A percentile compares a stretch with the other conserved stretches of the same genome.
These are phyloP conservation scores for Ataeniobius toweri DNA, from an alignment of 2,797 vertebrate genomes.

Conservation along the genomic window DNA sequence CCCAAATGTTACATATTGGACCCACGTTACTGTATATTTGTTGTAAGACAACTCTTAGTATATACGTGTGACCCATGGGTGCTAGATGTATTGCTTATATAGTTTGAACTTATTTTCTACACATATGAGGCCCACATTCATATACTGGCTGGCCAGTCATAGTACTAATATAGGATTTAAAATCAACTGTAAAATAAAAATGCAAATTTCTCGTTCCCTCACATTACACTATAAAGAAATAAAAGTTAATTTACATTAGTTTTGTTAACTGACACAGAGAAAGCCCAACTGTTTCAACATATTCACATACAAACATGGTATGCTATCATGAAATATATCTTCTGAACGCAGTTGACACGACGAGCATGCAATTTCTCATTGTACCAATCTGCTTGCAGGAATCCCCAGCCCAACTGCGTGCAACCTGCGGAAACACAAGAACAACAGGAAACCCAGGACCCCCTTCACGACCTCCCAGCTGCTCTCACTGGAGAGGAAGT, in stretches of 20 bases:
- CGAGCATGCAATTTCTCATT: not conserved
- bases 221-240: not conserved
- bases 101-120: not conserved
- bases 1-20: not conserved
- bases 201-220: not conserved
- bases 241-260: not conserved
- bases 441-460: slow-evolving; percentile 87
- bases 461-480: slow-evolving; percentile 87
- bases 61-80: too few relatives aligned
- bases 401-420: slow-evolving; percentile 80
- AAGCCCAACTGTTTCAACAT: not conserved
- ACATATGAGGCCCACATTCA: not conserved
- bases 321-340: not conserved
- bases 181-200: not conserved
- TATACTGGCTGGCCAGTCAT: not conserved
- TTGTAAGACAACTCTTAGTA: not conserved
- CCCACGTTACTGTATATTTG: not conserved
- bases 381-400: slow-evolving; percentile 68
- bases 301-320: not conserved
- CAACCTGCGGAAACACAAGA: slow-evolving; percentile 87
- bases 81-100: too few relatives aligned
- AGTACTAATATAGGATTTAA: not conserved
- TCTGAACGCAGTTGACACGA: not conserved
- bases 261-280: not conserved
- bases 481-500: slow-evolving; percentile 86